These are phyloP conservation scores for Loriculus beryllinus DNA, from an alignment of 2,797 vertebrate genomes.

Conservation along the genomic window DNA sequence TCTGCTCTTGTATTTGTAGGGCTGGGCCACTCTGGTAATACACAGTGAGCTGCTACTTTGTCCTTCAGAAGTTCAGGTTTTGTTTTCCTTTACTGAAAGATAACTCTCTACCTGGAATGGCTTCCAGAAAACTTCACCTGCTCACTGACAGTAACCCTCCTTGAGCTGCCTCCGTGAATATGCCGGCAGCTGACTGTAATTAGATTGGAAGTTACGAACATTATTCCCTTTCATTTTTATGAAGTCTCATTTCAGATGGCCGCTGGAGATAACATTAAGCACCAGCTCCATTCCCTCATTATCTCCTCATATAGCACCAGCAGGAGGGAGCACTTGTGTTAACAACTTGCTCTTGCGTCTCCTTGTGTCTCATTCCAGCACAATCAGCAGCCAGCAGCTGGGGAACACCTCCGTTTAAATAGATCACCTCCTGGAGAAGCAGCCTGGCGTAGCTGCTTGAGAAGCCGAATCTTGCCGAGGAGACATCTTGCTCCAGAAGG, in stretches of 20 bases:
- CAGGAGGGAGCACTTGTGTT: not conserved
- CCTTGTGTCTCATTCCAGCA: not conserved
- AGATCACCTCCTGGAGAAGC: not conserved
- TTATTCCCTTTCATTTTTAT: not conserved
- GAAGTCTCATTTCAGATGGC: not conserved
- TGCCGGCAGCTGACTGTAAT: not conserved
- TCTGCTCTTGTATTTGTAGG: not conserved
- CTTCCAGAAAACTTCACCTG: not conserved
- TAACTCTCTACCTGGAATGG: not conserved
- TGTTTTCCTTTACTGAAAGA: not conserved
- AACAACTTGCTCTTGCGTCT: not conserved
- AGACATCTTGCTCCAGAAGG: rapidly evolving
- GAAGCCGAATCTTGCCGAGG: rapidly evolving
- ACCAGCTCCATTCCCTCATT: not conserved
- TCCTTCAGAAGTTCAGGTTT: not conserved
- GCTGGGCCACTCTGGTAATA: not conserved
- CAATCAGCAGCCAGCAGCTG: slow-evolving; percentile 41
- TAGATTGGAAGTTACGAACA: not conserved
- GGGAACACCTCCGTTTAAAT: not conserved
- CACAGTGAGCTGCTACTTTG: not conserved
- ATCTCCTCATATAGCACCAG: not conserved
- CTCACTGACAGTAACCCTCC: not conserved
- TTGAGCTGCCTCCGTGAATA: not conserved
- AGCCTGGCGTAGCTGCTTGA: not conserved
- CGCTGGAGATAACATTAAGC: not conserved